phyloP scores from a whole-genome alignment of 2,797 vertebrate species.

The Phataginus tetradactyla region DNA sequence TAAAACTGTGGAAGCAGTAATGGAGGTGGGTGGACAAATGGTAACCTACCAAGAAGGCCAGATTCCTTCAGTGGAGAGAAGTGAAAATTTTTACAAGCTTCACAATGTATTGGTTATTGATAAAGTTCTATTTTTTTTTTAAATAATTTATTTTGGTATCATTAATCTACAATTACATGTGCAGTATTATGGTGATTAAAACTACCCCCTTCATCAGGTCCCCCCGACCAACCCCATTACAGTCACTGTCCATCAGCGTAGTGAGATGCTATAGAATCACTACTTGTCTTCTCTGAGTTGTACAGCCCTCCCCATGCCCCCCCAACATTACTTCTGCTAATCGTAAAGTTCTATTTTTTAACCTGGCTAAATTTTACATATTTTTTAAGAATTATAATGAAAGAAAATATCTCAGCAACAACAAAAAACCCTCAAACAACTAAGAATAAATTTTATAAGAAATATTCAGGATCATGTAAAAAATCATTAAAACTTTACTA shows the following conservation, averaged over 20 bases:
- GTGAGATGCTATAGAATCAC: no score
- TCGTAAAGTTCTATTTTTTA: slow-evolving; percentile 24
- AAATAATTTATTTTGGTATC: no score
- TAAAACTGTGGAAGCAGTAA: background rate
- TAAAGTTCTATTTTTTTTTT: background rate
- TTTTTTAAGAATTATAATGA: background rate
- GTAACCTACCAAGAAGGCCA: background rate
- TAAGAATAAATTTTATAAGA: background rate
- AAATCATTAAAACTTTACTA: slow-evolving; percentile 23
- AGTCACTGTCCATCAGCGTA: no score
- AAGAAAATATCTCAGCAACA: slow-evolving; percentile 11
- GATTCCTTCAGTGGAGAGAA: background rate
- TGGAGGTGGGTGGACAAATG: background rate
- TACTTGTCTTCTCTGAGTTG: no score
- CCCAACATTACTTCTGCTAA: no score
- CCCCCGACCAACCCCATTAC: no score
- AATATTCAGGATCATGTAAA: background rate
- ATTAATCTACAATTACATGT: no score
- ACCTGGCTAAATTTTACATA: background rate
- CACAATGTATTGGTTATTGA: background rate
- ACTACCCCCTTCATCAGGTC: no score
- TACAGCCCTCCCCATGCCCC: no score
- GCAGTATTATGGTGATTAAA: no score
- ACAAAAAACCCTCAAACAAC: background rate
- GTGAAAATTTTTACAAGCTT: background rate